Evolutionary conservation across 2,888 invertebrate species (phyloP), one percentile per base, ranked within the genome.

Genomic region (Latheticus oryzae): DNA sequence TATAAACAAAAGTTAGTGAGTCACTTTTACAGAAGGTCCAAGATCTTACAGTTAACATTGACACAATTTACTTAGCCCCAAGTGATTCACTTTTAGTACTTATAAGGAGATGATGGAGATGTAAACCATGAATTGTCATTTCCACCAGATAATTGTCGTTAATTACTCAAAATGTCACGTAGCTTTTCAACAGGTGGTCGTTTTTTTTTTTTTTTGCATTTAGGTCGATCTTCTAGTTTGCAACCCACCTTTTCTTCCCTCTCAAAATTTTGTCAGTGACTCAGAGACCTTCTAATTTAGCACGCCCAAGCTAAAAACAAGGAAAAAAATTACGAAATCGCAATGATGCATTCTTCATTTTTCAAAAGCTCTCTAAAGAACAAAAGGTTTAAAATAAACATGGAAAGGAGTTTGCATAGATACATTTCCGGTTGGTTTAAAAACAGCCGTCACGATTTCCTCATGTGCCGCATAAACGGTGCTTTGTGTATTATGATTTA

Each of bases 151-250:
- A 38, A 38, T 33, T 19, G n/a, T n/a, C n/a, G n/a, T n/a, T n/a
- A n/a, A n/a, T n/a, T n/a, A n/a, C n/a, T n/a, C n/a, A n/a, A n/a
- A n/a, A n/a, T n/a, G n/a, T n/a, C n/a, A n/a, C 19, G 8, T 9
- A 1, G 16, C 5, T 12, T 28, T 28, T 11, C 35, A 38, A n/a
- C 43, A 43, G 43, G 45, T 21, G 47, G 47, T 24, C n/a, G n/a
- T n/a, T n/a, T n/a, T n/a, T n/a, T n/a, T n/a, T n/a, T 1, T 33
- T 42, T 52, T 52, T 52, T 52, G 42, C 52, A 40, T 52, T 37
- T 38, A 50, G 40, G 50, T 51, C 38, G 37, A 19, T 40, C 32
- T 40, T 32, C 24, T 17, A 33, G 52, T 32, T 52, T 32, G 16
- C 12, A 11, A 21, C 53, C 53, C 33, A 53, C 43, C 33, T 16